A percentile compares a stretch with the other conserved stretches of the same genome.
Conservation (phyloP, 2,888 invertebrate genomes). For the Apodemia duryi region DNA sequence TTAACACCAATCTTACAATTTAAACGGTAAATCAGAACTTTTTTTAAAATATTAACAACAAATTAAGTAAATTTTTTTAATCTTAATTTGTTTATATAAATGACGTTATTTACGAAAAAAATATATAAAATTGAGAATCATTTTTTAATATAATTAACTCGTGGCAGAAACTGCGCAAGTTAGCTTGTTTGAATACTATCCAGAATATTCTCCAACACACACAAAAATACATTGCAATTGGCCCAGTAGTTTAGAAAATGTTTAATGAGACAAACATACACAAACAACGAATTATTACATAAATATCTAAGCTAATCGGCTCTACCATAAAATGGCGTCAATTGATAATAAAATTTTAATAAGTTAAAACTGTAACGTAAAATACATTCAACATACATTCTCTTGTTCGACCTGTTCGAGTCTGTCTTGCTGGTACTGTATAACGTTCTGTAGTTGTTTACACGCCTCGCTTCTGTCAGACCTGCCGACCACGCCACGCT, state of each 20-base stretch:
- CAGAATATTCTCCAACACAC: no score
- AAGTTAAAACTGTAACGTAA: not conserved
- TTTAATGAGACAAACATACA: no score
- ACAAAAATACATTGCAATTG: no score
- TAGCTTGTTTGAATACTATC: no score
- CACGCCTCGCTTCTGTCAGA: constrained; percentile 59
- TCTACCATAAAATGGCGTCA: not conserved
- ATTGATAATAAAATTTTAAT: not conserved
- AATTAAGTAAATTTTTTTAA: not conserved
- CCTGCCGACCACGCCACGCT: constrained; percentile 55
- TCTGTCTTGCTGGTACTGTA: constrained; percentile 60
- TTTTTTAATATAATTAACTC: not conserved
- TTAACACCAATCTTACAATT: not conserved
- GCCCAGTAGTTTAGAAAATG: no score
- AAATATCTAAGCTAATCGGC: not conserved
- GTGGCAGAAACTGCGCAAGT: no score
- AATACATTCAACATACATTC: constrained; percentile 48
- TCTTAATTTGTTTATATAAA: no score
- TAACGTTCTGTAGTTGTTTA: constrained; percentile 61
- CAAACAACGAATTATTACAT: not conserved
- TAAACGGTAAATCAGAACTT: not conserved
- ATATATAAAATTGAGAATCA: not conserved
- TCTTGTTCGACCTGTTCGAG: constrained; percentile 61
- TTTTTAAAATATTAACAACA: not conserved
- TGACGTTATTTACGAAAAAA: not conserved